A percentile compares a stretch with the other conserved stretches of the same genome.
Evolutionary conservation across 1,140 invertebrate genomes (phyloP).

Genomic region (Drosophila navojoa): DNA sequence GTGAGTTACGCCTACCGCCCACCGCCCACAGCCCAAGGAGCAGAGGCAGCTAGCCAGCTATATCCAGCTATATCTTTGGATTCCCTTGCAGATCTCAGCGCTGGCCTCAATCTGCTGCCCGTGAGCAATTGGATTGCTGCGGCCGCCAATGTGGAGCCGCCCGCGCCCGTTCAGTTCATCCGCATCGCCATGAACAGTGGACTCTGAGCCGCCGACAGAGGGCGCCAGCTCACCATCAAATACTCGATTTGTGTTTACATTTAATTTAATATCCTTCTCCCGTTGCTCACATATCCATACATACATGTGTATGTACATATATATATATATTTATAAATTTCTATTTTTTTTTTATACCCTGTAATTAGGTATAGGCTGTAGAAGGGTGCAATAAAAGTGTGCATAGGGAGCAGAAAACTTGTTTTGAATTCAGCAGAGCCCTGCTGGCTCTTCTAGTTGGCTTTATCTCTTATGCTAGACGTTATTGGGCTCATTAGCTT

Average conservation of each 20-base stretch:
- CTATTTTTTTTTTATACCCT: slow-evolving; percentile 1
- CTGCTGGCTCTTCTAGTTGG: no score
- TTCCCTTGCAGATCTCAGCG: slow-evolving; percentile 58
- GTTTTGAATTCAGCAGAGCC: no score
- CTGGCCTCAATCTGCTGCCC: slow-evolving; percentile 63
- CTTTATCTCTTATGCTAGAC: no score
- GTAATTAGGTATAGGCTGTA: background rate
- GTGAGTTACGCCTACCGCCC: slow-evolving; percentile 31
- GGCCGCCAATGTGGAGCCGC: slow-evolving; percentile 62
- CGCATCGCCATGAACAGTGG: slow-evolving; percentile 75
- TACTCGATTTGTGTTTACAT: background rate
- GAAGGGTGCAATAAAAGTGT: slow-evolving; percentile 6
- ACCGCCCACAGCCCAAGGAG: background rate
- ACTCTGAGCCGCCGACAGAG: slow-evolving; percentile 46
- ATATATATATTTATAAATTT: background rate
- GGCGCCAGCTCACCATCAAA: slow-evolving; percentile 22
- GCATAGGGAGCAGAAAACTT: background rate
- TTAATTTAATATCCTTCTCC: slow-evolving; percentile 25
- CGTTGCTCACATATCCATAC: background rate
- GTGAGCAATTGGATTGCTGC: slow-evolving; percentile 68
- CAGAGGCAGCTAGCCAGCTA: background rate
- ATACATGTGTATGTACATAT: background rate
- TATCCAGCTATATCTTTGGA: background rate
- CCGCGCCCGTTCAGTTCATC: slow-evolving; percentile 66
- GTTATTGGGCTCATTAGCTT: no score